Conservation (phyloP, 2,888 invertebrate genomes). For the Macrosiphum euphorbiae region DNA sequence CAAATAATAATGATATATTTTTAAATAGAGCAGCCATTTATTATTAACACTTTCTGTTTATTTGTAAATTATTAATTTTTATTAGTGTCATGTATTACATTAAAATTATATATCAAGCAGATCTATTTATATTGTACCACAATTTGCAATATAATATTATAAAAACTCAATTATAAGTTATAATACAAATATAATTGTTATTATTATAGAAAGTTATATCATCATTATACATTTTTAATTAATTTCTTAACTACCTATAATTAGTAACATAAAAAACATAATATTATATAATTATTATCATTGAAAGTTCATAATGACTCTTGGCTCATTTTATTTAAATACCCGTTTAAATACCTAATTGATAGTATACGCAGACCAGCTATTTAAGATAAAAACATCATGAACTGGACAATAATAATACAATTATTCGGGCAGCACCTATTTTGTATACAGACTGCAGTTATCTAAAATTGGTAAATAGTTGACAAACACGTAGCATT, state of each 20-base stretch:
- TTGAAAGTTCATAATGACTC: neutral
- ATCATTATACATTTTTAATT: neutral
- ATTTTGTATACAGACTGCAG: too few species aligned
- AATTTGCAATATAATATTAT: neutral
- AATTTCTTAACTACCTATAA: neutral
- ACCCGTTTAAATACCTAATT: neutral
- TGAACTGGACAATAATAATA: too few species aligned
- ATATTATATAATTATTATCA: neutral
- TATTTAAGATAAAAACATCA: neutral
- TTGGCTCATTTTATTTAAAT: neutral
- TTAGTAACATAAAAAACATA: neutral
- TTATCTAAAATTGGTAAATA: too few species aligned
- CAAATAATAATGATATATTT: neutral
- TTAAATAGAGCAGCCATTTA: neutral
- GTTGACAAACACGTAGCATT: too few species aligned
- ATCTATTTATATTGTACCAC: neutral
- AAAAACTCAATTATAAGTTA: neutral
- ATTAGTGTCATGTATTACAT: neutral
- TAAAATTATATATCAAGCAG: neutral
- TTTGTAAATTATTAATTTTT: neutral
- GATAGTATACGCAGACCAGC: neutral
- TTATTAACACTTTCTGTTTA: neutral
- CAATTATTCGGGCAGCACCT: too few species aligned
- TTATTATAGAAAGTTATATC: neutral
- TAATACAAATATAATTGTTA: neutral